These are phyloP conservation scores for Montipora cactus DNA, from an alignment of 64 coral and sea anemone genomes.

Conservation along the genomic window DNA sequence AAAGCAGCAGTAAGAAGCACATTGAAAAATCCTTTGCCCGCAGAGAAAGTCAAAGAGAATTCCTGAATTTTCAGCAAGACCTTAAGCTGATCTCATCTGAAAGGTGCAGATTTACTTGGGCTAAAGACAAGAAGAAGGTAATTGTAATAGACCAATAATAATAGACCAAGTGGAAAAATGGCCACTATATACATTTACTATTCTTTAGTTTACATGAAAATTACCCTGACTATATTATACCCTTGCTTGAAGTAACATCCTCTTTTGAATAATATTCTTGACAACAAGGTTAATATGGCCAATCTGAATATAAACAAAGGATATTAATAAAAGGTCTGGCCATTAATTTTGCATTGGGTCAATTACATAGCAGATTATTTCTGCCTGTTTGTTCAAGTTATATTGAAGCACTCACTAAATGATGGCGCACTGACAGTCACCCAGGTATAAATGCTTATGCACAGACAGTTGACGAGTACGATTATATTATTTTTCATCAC, in stretches of 20 bases:
- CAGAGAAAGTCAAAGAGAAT: not conserved
- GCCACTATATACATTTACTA: not conserved
- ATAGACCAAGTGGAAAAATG: not conserved
- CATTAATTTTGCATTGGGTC: too few species aligned
- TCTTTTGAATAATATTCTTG: too few species aligned
- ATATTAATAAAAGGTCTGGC: too few species aligned
- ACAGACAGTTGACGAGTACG: too few species aligned
- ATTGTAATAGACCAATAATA: constrained; percentile 8
- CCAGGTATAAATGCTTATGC: too few species aligned
- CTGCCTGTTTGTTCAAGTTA: too few species aligned
- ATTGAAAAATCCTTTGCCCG: constrained; percentile 54
- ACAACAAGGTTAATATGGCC: too few species aligned
- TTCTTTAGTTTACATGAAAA: constrained; percentile 1
- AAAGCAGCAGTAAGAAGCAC: constrained; percentile 29
- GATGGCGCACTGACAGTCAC: too few species aligned
- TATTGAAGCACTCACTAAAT: too few species aligned
- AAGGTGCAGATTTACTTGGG: constrained; percentile 8
- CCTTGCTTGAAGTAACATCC: not conserved
- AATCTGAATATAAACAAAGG: too few species aligned
- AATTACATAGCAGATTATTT: too few species aligned
- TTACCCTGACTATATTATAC: constrained; percentile 3
- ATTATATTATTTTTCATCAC: too few species aligned
- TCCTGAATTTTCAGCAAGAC: constrained; percentile 17
- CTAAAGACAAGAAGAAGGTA: constrained; percentile 30
- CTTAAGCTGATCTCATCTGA: constrained; percentile 17